Conservation (phyloP, 2,797 vertebrate genomes). For the Synanceia verrucosa region DNA sequence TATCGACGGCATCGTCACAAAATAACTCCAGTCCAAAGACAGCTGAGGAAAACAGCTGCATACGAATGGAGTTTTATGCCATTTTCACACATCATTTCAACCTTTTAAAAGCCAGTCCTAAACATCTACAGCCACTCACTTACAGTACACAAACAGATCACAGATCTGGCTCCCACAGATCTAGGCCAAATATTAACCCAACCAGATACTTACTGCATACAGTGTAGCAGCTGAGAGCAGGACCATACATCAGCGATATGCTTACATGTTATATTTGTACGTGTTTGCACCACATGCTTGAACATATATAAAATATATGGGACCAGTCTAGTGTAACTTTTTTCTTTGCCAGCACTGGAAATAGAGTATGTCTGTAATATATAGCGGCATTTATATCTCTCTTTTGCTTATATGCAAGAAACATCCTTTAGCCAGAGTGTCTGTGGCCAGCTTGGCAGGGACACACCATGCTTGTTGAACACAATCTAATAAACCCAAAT, state of each 20-base stretch:
- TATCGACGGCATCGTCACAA: constrained; percentile 22
- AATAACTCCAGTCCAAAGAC: constrained; percentile 14
- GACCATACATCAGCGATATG: background rate
- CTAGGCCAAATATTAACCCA: constrained; percentile 47
- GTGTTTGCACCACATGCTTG: constrained; percentile 9
- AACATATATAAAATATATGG: background rate
- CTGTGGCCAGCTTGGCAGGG: background rate
- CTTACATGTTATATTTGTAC: background rate
- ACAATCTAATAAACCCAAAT: constrained; percentile 1
- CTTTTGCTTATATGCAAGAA: constrained; percentile 2
- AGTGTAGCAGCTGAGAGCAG: constrained; percentile 25
- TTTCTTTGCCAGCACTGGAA: background rate
- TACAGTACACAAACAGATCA: constrained; percentile 39
- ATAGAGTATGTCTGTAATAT: background rate
- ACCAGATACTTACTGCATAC: constrained; percentile 31
- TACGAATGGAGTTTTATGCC: constrained; percentile 5
- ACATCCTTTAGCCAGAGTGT: background rate
- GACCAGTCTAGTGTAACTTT: background rate
- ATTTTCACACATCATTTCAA: constrained; percentile 47
- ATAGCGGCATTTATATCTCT: background rate
- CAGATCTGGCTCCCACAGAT: constrained; percentile 55
- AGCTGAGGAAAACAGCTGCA: constrained; percentile 19
- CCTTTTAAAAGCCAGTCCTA: constrained; percentile 17
- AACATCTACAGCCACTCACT: constrained; percentile 27
- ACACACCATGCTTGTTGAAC: background rate